phyloP scores from a whole-genome alignment of 2,888 invertebrate species.

The Cephus rjabovi region DNA sequence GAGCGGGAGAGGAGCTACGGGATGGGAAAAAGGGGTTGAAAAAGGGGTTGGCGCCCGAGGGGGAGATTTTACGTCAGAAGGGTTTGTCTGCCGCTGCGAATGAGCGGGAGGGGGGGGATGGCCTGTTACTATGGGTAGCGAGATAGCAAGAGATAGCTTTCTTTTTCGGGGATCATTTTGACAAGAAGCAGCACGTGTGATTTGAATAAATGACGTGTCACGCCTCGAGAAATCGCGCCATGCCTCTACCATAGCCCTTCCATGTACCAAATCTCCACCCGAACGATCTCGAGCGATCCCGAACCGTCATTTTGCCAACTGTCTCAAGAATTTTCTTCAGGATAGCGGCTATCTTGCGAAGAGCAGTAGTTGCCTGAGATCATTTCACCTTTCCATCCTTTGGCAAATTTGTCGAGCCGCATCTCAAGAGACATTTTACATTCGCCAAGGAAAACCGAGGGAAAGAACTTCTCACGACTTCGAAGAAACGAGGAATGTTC shows the following conservation, averaged over 20 bases:
- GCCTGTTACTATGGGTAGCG: background rate
- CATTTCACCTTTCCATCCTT: background rate
- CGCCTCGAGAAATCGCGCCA: background rate
- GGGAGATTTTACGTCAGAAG: background rate
- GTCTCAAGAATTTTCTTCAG: background rate
- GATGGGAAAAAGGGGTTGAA: background rate
- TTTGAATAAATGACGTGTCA: constrained; percentile 53
- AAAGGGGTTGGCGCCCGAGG: constrained; percentile 33
- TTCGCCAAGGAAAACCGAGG: background rate
- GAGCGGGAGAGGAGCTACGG: constrained; percentile 13
- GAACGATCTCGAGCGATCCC: background rate
- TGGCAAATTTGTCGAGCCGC: background rate
- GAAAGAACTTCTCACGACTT: background rate
- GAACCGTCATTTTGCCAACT: background rate
- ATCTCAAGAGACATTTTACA: background rate
- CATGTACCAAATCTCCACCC: background rate
- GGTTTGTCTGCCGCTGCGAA: background rate
- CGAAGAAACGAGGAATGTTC: background rate
- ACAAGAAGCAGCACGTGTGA: constrained; percentile 41
- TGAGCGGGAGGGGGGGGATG: background rate
- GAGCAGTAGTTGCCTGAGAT: background rate
- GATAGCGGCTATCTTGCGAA: background rate
- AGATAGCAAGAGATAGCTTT: constrained; percentile 17
- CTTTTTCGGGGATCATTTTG: constrained; percentile 32
- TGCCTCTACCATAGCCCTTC: background rate